A percentile compares a stretch with the other conserved stretches of the same genome.
phyloP scores from a whole-genome alignment of 2,888 invertebrate species.

The Trileptium ribeirensis region DNA sequence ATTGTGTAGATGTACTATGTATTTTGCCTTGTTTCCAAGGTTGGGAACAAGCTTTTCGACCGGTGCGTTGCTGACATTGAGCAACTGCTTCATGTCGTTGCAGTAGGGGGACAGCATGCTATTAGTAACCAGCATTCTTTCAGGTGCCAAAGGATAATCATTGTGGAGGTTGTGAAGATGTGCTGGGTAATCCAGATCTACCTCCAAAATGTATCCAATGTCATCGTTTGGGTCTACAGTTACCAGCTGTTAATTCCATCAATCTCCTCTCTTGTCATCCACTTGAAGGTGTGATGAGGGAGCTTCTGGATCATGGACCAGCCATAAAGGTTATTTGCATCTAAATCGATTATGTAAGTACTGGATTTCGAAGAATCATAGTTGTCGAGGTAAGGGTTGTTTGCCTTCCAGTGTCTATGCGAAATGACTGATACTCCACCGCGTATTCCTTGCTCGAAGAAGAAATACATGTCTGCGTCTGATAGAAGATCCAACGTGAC shows the following conservation, averaged over 20 bases:
- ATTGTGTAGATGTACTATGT: not conserved
- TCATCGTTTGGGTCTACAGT: not conserved
- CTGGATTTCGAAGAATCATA: no score
- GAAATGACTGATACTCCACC: no score
- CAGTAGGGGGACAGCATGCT: not conserved
- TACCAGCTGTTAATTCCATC: not conserved
- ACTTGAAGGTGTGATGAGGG: not conserved
- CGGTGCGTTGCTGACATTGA: not conserved
- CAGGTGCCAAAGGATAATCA: not conserved
- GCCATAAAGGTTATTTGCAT: conserved; percentile 10
- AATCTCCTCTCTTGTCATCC: not conserved
- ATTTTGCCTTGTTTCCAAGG: not conserved
- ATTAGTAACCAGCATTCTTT: not conserved
- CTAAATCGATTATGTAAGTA: not conserved
- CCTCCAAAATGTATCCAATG: not conserved
- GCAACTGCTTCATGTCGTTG: not conserved
- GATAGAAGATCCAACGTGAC: no score
- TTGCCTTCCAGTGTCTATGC: no score
- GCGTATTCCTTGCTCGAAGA: no score
- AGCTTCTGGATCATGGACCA: not conserved
- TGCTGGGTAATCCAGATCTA: not conserved
- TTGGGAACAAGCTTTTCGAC: conserved; percentile 1
- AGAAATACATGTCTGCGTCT: no score
- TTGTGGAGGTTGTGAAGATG: not conserved
- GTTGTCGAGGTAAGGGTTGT: no score